Conservation (phyloP, 2,888 invertebrate genomes). For the Polydrusus tereticollis region DNA sequence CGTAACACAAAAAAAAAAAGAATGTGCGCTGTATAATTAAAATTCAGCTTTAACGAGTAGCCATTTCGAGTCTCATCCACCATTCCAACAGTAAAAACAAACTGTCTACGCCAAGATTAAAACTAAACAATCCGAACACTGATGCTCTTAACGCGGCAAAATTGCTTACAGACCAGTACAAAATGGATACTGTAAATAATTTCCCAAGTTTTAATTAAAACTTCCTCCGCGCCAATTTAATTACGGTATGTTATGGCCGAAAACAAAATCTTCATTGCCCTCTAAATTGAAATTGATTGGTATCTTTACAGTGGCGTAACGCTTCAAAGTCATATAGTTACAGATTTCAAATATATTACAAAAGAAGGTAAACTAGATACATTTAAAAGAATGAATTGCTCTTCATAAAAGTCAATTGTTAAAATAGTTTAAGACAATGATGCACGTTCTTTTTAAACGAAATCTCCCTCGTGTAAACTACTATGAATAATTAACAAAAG, state of each 20-base stretch:
- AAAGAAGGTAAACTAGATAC: too few relatives aligned
- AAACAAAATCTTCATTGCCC: conserved; percentile 20
- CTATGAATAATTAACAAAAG: too few relatives aligned
- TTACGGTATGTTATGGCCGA: conserved; percentile 23
- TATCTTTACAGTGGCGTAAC: not conserved
- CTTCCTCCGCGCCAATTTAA: conserved; percentile 25
- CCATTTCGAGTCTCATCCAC: conserved; percentile 4
- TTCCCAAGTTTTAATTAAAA: conserved; percentile 42
- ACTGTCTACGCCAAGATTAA: conserved; percentile 5
- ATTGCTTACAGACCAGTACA: conserved; percentile 11
- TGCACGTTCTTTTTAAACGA: too few relatives aligned
- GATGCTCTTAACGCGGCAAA: not conserved
- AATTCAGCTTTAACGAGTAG: not conserved
- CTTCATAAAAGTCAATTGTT: too few relatives aligned
- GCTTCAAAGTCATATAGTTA: not conserved
- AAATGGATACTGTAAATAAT: conserved; percentile 33
- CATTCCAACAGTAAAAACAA: conserved; percentile 8
- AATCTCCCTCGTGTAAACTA: too few relatives aligned
- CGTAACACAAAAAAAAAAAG: not conserved
- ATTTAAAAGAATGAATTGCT: too few relatives aligned
- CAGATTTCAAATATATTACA: too few relatives aligned
- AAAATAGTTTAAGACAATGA: too few relatives aligned
- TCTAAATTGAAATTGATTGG: conserved; percentile 24
- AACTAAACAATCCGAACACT: conserved; percentile 22
- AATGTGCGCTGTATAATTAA: not conserved